Percentiles rank a stretch among this genome's conserved stretches.
phyloP scores from a whole-genome alignment of 2,113 vertebrate genomes.

The Semnornis frantzii region DNA sequence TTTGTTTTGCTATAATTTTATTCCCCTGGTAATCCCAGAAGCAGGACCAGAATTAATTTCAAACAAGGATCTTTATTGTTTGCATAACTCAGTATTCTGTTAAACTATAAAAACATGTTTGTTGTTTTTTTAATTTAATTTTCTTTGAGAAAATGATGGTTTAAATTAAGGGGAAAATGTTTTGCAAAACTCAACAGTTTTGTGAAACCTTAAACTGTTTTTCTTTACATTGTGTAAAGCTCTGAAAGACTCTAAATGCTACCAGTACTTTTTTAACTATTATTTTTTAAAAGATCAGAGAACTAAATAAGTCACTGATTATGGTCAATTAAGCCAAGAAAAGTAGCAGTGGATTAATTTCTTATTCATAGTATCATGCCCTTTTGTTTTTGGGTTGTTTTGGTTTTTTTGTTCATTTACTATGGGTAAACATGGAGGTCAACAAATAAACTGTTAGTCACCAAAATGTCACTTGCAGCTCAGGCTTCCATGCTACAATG shows the following conservation, averaged over 20 bases:
- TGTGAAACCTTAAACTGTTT: slow-evolving; percentile 39
- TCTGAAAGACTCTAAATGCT: not conserved
- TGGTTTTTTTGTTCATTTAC: not conserved
- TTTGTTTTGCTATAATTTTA: slow-evolving; percentile 62
- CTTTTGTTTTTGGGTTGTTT: no score
- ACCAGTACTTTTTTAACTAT: not conserved
- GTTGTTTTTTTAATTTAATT: slow-evolving; percentile 50
- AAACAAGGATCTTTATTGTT: slow-evolving; percentile 62
- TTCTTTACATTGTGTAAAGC: slow-evolving; percentile 25
- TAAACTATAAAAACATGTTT: slow-evolving; percentile 60
- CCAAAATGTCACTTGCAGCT: not conserved
- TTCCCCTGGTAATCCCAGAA: slow-evolving; percentile 60
- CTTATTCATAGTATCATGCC: not conserved
- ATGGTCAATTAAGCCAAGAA: not conserved
- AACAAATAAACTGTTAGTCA: not conserved
- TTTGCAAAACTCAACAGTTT: slow-evolving; percentile 59
- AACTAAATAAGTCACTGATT: not conserved
- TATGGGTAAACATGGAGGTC: not conserved
- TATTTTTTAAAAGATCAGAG: not conserved
- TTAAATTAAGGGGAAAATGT: slow-evolving; percentile 48
- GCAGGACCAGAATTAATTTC: slow-evolving; percentile 58
- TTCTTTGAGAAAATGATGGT: slow-evolving; percentile 50
- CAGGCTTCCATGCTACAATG: not conserved
- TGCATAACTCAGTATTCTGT: slow-evolving; percentile 37
- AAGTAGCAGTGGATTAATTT: not conserved